A percentile compares a stretch with the other conserved stretches of the same genome.
Conservation (phyloP, 2,113 vertebrate species). For the Ginglymostoma cirratum region DNA sequence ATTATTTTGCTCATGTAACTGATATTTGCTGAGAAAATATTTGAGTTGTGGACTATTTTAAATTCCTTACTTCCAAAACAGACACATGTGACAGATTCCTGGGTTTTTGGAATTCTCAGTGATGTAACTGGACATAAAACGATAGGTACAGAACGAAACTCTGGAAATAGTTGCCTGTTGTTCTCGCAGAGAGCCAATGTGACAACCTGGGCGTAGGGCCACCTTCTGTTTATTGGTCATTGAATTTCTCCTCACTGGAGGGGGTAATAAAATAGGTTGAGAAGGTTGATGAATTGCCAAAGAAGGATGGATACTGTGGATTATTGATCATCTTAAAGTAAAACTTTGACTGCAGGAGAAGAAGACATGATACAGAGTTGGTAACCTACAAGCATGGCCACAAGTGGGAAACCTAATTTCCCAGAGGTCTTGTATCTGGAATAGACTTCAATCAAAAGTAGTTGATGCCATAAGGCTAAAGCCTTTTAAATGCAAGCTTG, state of each 20-base stretch:
- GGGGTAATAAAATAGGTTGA: background rate
- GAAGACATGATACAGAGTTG: background rate
- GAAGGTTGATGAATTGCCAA: background rate
- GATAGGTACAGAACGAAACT: no score
- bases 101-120: background rate
- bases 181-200: background rate
- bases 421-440: no score
- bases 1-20: background rate
- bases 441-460: no score
- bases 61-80: background rate
- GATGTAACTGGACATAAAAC: background rate
- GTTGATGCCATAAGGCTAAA: no score
- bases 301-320: background rate
- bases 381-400: background rate
- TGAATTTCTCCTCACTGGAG: background rate
- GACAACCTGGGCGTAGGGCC: background rate
- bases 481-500: no score
- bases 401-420: no score
- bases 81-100: background rate
- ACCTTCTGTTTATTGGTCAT: background rate
- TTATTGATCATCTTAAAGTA: background rate
- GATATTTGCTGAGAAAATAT: background rate
- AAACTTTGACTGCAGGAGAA: background rate
- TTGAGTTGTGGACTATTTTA: no score
- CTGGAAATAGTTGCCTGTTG: background rate